These are phyloP conservation scores for Engraulis encrasicolus DNA, from an alignment of 2,113 vertebrate species.

Conservation along the genomic window DNA sequence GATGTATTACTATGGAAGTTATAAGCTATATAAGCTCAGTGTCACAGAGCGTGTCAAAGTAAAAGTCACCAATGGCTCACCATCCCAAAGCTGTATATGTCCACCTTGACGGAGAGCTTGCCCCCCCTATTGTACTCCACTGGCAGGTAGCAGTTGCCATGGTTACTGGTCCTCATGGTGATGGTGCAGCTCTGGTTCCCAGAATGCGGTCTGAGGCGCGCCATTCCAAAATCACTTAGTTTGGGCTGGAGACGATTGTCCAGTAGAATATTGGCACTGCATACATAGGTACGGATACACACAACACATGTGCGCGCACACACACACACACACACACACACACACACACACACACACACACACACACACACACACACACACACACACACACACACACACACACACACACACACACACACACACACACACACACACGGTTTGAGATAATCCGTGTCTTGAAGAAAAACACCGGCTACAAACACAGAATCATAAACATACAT, in stretches of 20 bases:
- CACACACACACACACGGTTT: slow-evolving; percentile 51
- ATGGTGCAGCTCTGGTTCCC: slow-evolving; percentile 62
- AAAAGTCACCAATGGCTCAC: slow-evolving; percentile 54
- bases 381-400: slow-evolving; percentile 36
- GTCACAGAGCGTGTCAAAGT: neutral
- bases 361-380: neutral
- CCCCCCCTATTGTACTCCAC: slow-evolving; percentile 74
- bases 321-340: too few relatives aligned
- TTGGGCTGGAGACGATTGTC: slow-evolving; percentile 71
- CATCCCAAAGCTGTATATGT: slow-evolving; percentile 78
- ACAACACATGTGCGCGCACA: too few relatives aligned
- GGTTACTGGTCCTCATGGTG: slow-evolving; percentile 52
- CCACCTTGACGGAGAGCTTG: slow-evolving; percentile 74
- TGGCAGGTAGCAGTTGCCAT: slow-evolving; percentile 68
- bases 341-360: neutral
- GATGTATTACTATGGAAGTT: too few relatives aligned
- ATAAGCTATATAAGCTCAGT: neutral
- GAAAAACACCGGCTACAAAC: slow-evolving; percentile 70
- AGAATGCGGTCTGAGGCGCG: slow-evolving; percentile 65
- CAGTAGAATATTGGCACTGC: slow-evolving; percentile 72
- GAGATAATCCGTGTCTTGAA: slow-evolving; percentile 68
- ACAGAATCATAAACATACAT: neutral
- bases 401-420: neutral
- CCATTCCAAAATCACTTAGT: slow-evolving; percentile 69
- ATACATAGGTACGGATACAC: neutral